Conservation (phyloP, 2,113 vertebrate genomes). For the Sphyrna mokarran region DNA sequence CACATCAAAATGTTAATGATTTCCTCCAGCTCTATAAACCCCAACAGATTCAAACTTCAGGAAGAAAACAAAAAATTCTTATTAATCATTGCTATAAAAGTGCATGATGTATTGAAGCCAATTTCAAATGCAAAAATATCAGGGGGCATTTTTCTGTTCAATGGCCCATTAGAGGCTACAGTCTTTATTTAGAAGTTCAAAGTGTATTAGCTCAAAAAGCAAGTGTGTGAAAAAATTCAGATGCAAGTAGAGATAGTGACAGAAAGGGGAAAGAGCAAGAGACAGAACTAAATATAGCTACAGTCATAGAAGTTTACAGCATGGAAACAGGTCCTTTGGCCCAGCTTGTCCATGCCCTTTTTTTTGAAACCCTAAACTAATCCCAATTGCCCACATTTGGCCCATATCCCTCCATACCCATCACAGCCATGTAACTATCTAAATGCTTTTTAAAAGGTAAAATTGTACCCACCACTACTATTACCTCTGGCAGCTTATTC, state of each 20-base stretch:
- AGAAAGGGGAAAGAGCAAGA: not conserved
- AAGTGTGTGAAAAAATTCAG: not conserved
- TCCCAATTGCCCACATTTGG: too few relatives aligned
- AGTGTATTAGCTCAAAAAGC: not conserved
- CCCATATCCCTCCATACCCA: too few relatives aligned
- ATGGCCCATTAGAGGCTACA: not conserved
- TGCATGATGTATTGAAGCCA: not conserved
- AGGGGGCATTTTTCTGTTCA: not conserved
- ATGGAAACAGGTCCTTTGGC: too few relatives aligned
- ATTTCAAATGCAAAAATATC: constrained; percentile 1
- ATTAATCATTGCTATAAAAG: constrained; percentile 28
- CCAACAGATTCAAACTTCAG: not conserved
- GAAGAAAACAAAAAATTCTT: not conserved
- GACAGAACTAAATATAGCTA: not conserved
- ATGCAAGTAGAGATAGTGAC: not conserved
- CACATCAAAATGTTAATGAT: constrained; percentile 23
- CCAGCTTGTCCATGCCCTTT: too few relatives aligned
- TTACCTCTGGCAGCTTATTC: too few relatives aligned
- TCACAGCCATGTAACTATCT: too few relatives aligned
- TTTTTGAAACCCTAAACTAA: too few relatives aligned
- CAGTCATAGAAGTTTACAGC: not conserved
- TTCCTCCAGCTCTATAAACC: constrained; percentile 20
- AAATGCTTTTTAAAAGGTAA: too few relatives aligned
- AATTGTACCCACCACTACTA: too few relatives aligned
- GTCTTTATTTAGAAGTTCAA: not conserved